A percentile compares a stretch with the other conserved stretches of the same genome.
phyloP scores from a whole-genome alignment of 2,797 vertebrate genomes.

The Enteromius fasciolatus region DNA sequence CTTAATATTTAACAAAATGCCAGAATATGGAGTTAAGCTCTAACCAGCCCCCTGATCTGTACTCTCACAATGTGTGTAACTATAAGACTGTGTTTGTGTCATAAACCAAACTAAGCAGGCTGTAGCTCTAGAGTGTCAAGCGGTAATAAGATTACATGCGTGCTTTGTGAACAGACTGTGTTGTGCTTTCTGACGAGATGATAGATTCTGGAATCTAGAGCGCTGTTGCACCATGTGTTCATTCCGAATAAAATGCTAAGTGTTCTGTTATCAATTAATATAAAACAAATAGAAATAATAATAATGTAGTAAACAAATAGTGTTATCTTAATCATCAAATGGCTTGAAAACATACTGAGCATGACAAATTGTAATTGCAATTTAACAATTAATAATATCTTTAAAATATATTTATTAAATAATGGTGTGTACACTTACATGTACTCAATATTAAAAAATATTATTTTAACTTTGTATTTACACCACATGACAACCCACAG shows the following conservation, averaged over 20 bases:
- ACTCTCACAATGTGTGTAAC: slow-evolving; percentile 6
- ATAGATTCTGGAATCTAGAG: slow-evolving; percentile 23
- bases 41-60: background rate
- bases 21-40: background rate
- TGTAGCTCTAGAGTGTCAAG: slow-evolving; percentile 36
- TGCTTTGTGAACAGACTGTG: slow-evolving; percentile 43
- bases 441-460: no score
- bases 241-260: background rate
- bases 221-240: background rate
- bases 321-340: background rate
- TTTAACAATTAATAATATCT: no score
- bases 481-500: no score
- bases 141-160: slow-evolving; percentile 51
- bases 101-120: slow-evolving; percentile 37
- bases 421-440: no score
- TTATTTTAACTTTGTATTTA: no score
- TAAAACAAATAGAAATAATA: background rate
- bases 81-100: slow-evolving; percentile 33
- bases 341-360: background rate
- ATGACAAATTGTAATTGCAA: background rate
- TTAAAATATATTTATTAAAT: no score
- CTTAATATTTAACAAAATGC: background rate
- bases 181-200: slow-evolving; percentile 30
- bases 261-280: background rate
- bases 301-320: background rate